Evolutionary conservation across 2,797 vertebrate species (phyloP), one percentile per base, ranked within the genome.

Genomic region (Argentina silus): DNA sequence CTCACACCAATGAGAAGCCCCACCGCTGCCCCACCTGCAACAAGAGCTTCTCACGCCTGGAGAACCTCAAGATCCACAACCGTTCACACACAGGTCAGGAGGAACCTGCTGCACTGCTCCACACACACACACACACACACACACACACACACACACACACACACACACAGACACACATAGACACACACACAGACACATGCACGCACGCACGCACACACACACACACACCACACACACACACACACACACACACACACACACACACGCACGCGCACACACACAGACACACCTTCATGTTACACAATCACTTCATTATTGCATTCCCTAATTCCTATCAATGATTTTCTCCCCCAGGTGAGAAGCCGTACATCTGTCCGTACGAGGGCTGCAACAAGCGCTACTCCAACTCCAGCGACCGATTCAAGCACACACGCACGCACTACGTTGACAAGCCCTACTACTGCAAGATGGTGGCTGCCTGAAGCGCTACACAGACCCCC

Each of bases 381-480:
- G 95, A 96, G 87, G 96, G 96, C 81, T 96, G 96, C 90, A 95
- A 90, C 90, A 97, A 97, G 82, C 96, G 96, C 69, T 99, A 99
- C 92, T 99, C 98, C 86, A 99, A 99, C 94, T 99, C 98, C 61
- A 99, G 98, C 0, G 98, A 99, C 92, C 98, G 97, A 89, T 99
- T 99, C 94, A 99, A 99, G 90, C 98, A 99, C 88, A 99, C 98
- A 0, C 97, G 98, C 83, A 99, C 98, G 2, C 97, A 99, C 93
- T 98, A 99, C 1, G 97, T 98, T 90, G 98, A 99, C 94, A 98
- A 98, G 92, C 98, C 97, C 84, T 98, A 99, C 93, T 98, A 95
- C 93, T 99, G 98, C 95, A 99, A 98, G 93, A 99, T 98, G 98
- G 96, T 93, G 0, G 98, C 89, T 99, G 98, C 88, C 94, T 97